Evolutionary conservation across 2,888 invertebrate genomes (phyloP), one percentile per base, ranked within the genome.

Genomic region (Hylaea fasciaria): DNA sequence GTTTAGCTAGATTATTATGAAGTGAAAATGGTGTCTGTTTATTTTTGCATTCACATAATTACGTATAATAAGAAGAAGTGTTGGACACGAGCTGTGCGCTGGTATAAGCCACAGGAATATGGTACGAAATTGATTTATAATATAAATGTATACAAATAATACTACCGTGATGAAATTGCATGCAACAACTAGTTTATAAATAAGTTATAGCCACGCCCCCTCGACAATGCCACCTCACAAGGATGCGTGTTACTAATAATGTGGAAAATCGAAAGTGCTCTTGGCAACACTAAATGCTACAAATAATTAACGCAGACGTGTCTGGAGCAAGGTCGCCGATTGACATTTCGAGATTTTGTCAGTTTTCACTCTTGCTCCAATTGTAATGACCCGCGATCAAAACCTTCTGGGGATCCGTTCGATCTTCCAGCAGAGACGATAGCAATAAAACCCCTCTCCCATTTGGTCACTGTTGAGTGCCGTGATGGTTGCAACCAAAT

Each of bases 301-400:
- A 80, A 81, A 80, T 87, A 85, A 89, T 88, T 85, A 81, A 81
- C 68, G 72, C 63, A 77, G 73, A 82, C 81, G 61, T 76, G 85
- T 85, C 78, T 81, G 81, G 84, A 86, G 87, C 87, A 81, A 87
- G 89, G 88, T 74, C 78, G 62, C 60, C 74, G 56, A 70, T 78
- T 86, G 89, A 82, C 89, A 90, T 91, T 91, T 88, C 62, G 72
- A n/a, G 71, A 75, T 81, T 85, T 82, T 80, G 81, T 66, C 76
- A 81, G 77, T 87, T 87, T 88, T 86, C 84, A 82, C 84, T 52
- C 35, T 74, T 76, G 82, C 72, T 86, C 81, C 83, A 82, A 73
- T 83, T 85, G 82, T 77, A 79, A 86, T 84, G 71, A 74, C 62
- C 65, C 40, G 70, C 68, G 22, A 14, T 22, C 22, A 5, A 22